Percentiles rank a stretch among this genome's conserved stretches.
Conservation (phyloP, 2,113 vertebrate genomes). For the Cercopithecus mona region DNA sequence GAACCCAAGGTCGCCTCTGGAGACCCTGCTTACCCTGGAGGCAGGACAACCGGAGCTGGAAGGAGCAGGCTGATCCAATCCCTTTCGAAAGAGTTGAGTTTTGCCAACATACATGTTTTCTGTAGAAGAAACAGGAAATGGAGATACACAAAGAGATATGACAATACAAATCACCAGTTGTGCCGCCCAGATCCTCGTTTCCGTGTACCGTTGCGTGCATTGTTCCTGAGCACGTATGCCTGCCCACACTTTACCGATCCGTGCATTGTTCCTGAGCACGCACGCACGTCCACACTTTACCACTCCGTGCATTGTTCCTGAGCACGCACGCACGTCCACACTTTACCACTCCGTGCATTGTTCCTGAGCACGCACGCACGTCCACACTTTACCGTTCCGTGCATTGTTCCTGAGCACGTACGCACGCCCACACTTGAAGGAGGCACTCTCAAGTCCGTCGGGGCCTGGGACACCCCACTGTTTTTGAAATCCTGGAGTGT, state of each 20-base stretch:
- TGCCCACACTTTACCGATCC: too few relatives aligned
- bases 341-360: too few relatives aligned
- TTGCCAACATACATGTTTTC: neutral
- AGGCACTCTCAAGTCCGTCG: neutral
- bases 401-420: too few relatives aligned
- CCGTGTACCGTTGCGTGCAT: neutral
- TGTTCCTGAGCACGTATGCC: too few relatives aligned
- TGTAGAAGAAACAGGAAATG: neutral
- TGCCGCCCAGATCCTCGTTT: neutral
- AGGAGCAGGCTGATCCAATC: neutral
- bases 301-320: rapidly evolving
- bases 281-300: too few relatives aligned
- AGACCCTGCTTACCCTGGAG: rapidly evolving
- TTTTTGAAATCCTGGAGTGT: neutral
- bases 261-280: too few relatives aligned
- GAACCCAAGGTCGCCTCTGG: neutral
- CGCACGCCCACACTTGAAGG: neutral
- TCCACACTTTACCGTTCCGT: rapidly evolving
- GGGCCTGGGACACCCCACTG: neutral
- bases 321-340: too few relatives aligned
- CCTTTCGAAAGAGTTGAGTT: neutral
- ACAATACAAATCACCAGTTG: neutral
- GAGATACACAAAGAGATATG: neutral
- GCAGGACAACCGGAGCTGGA: too few relatives aligned
- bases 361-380: too few relatives aligned